These are phyloP conservation scores for Sinopyrophorus schimmeli DNA, from an alignment of 2,888 invertebrate species.

Conservation along the genomic window DNA sequence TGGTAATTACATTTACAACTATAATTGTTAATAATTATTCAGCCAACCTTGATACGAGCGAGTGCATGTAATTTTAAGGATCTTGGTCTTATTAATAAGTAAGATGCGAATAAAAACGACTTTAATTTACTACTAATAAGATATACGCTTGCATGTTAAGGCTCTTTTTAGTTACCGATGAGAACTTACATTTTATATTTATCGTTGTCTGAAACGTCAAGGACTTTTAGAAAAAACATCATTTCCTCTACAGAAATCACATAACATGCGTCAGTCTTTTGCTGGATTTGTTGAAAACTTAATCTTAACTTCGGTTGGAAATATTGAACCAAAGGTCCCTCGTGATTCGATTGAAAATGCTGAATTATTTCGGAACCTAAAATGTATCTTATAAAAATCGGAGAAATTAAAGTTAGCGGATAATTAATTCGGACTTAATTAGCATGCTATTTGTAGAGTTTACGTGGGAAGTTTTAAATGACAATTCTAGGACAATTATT, in stretches of 20 bases:
- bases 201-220: conserved; percentile 10
- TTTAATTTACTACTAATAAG: too few species aligned
- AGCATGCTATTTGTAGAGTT: too few species aligned
- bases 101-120: too few species aligned
- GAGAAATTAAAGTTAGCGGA: too few species aligned
- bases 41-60: conserved; percentile 4
- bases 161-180: neutral
- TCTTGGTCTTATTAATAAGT: neutral
- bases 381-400: too few species aligned
- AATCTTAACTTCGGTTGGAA: conserved; percentile 45
- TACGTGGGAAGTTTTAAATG: too few species aligned
- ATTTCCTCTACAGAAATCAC: conserved; percentile 41
- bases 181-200: conserved; percentile 19
- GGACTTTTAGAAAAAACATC: conserved; percentile 44
- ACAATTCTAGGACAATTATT: too few species aligned
- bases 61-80: neutral
- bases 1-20: conserved; percentile 9
- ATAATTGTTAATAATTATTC: conserved; percentile 12
- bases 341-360: conserved; percentile 49
- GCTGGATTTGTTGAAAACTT: conserved; percentile 39
- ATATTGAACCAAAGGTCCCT: conserved; percentile 51
- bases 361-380: conserved; percentile 43
- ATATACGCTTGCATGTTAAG: too few species aligned
- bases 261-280: conserved; percentile 41
- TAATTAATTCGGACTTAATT: too few species aligned